Evolutionary conservation across 2,113 vertebrate species (phyloP).

Genomic region (Acrocephalus kingi): DNA sequence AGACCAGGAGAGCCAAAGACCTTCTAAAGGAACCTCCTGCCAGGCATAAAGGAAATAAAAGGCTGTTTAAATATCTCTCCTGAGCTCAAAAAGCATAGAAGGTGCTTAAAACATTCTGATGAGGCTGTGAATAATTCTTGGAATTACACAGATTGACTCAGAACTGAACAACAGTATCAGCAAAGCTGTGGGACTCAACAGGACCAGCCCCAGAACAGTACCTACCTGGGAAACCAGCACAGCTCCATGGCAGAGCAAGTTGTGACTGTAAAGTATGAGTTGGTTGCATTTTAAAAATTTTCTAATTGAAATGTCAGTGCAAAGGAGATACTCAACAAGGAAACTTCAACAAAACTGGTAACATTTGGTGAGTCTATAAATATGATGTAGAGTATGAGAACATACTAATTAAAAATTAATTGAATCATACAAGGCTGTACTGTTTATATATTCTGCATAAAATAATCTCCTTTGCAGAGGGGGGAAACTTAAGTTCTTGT

Average conservation of each 20-base stretch:
- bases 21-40: not conserved
- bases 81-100: not conserved
- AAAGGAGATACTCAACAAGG: not conserved
- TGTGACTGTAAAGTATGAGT: not conserved
- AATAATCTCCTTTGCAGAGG: not conserved
- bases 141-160: not conserved
- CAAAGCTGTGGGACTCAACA: not conserved
- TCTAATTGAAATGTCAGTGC: not conserved
- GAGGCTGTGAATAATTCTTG: not conserved
- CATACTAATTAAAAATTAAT: not conserved
- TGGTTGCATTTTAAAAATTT: not conserved
- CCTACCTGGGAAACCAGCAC: not conserved
- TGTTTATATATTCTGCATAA: not conserved
- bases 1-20: not conserved
- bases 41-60: not conserved
- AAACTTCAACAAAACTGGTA: not conserved
- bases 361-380: not conserved
- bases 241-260: not conserved
- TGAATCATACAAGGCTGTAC: not conserved
- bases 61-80: not conserved
- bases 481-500: not conserved
- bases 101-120: not conserved
- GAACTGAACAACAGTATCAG: not conserved
- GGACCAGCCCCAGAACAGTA: not conserved
- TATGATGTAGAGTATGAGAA: not conserved